phyloP scores from a whole-genome alignment of 2,113 vertebrate species.

The Brachyhypopomus gauderio region DNA sequence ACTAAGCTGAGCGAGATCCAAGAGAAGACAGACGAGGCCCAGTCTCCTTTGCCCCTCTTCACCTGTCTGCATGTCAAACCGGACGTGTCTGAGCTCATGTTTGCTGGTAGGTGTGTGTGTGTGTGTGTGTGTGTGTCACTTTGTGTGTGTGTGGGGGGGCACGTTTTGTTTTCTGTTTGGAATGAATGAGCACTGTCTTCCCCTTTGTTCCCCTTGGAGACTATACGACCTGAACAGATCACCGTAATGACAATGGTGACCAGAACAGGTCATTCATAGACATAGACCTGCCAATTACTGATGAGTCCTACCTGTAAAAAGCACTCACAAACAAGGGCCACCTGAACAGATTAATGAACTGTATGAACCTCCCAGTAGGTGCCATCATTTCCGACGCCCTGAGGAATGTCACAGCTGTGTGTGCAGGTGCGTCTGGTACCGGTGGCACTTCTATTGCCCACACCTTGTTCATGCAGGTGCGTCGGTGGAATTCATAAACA shows the following conservation, averaged over 20 bases:
- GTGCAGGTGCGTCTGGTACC: neutral
- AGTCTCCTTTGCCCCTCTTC: conserved; percentile 90
- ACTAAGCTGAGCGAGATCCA: conserved; percentile 86
- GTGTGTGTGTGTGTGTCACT: neutral
- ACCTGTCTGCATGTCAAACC: conserved; percentile 97
- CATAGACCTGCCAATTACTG: too few relatives aligned
- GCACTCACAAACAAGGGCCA: neutral
- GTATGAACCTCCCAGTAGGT: conserved; percentile 10
- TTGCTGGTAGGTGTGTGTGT: conserved; percentile 81
- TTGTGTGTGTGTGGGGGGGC: neutral
- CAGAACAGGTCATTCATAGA: too few relatives aligned
- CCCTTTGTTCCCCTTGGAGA: conserved; percentile 24
- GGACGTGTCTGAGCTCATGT: conserved; percentile 98
- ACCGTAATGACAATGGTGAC: too few relatives aligned
- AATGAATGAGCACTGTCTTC: conserved; percentile 22
- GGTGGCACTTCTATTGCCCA: neutral
- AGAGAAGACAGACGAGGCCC: conserved; percentile 81
- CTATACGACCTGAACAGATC: neutral
- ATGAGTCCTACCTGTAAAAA: too few relatives aligned
- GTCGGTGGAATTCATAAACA: conserved; percentile 13
- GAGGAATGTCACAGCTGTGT: conserved; percentile 12
- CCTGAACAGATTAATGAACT: conserved; percentile 5
- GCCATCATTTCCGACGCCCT: conserved; percentile 11
- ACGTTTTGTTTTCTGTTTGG: neutral
- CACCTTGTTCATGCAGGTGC: neutral